Conservation (phyloP, 1,140 invertebrate genomes). For the Pararge aegeria region DNA sequence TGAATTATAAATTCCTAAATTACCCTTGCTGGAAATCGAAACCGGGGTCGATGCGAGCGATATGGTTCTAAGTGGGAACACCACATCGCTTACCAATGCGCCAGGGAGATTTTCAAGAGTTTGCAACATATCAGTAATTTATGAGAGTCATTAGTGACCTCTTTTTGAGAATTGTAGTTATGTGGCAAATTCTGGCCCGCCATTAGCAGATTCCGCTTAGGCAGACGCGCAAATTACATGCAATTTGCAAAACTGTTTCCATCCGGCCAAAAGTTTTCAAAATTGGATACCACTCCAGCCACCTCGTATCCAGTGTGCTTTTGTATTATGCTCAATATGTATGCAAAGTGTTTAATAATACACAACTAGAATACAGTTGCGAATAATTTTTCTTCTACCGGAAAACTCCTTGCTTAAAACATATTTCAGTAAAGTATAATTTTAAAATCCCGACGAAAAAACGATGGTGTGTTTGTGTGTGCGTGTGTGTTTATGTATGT, state of each 20-base stretch:
- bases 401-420: background rate
- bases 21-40: too few species aligned
- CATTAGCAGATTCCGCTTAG: constrained; percentile 54
- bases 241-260: constrained; percentile 51
- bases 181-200: constrained; percentile 31
- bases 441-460: too few species aligned
- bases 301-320: background rate
- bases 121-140: constrained; percentile 15
- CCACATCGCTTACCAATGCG: too few species aligned
- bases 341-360: background rate
- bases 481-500: too few species aligned
- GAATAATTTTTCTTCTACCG: background rate
- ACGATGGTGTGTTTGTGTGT: too few species aligned
- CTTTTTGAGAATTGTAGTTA: constrained; percentile 25
- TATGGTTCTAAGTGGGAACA: too few species aligned
- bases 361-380: too few species aligned
- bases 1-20: too few species aligned
- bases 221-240: constrained; percentile 54
- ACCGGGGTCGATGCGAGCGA: too few species aligned
- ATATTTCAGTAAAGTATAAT: too few species aligned
- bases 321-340: background rate
- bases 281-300: constrained; percentile 48
- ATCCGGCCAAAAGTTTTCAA: constrained; percentile 48
- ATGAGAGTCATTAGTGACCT: constrained; percentile 20
- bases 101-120: too few species aligned